Base-by-base conservation (phyloP, 92 coral and sea anemone genomes). In the Plumapathes pennacea region DNA sequence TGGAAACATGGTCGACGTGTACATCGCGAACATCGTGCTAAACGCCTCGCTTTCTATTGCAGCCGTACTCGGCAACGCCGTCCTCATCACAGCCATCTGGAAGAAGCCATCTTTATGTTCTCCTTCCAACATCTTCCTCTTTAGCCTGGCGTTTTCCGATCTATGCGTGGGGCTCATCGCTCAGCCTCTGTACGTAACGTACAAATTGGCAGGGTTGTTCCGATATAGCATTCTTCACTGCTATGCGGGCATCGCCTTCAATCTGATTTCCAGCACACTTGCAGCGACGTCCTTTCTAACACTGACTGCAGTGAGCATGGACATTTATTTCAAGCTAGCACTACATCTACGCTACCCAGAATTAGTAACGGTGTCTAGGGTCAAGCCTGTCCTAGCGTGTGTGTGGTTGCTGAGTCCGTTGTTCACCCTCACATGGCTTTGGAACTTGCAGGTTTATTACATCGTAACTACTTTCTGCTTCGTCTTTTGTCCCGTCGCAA, bases 321-420 rank as follows among this genome's bases (percentile, higher is more conserved):
- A 57, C 11, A 32, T 46, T n/a, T 24, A 11, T 38, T 14, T 57
- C 1, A 46, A 25, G 8, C 46, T 55, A 0, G 13, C 34, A n/a
- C 25, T 55, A 5, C 62, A 55, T 36, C 46, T 55, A 0, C 21
- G 62, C 34, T 55, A 55, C 62, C 34, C 34, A 28, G 62, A 34
- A 36, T 32, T 55, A 9, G 20, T 55, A 2, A 55, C 62, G 46
- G 12, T 36, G 22, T 10, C 18, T 17, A 57, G 47, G 40, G 64
- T 57, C 47, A 57, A 57, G 19, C 25, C 40, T 11, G 47, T 33
- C 5, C 10, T 57, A n/a, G 29, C 27, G 24, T 32, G 5, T 30
- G 22, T 14, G n/a, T 54, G 60, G 60, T 3, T 54, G 20, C 11
- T 54, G 24, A 54, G 20, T 19, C 41, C 60, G 8, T 14, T 10